phyloP scores from a whole-genome alignment of 2,888 invertebrate genomes.

The Apodemia duryi region DNA sequence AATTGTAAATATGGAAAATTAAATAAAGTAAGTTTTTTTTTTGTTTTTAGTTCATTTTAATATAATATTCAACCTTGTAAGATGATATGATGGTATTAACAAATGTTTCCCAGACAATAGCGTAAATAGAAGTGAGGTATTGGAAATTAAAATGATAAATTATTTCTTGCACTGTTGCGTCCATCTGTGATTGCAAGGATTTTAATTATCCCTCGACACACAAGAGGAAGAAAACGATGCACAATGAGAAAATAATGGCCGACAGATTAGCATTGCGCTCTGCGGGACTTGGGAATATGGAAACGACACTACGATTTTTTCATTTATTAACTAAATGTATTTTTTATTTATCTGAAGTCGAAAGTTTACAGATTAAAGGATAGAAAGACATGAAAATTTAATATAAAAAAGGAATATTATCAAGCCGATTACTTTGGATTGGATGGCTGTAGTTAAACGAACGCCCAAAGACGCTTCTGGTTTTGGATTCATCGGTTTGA shows the following conservation, averaged over 20 bases:
- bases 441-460: too few species aligned
- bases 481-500: too few species aligned
- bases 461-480: too few species aligned
- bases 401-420: too few species aligned
- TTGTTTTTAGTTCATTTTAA: too few species aligned
- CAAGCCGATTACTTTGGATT: too few species aligned
- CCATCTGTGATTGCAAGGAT: conserved; percentile 46
- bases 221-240: conserved; percentile 47
- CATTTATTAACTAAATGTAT: conserved; percentile 16
- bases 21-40: too few species aligned
- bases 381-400: too few species aligned
- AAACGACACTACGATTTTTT: conserved; percentile 31
- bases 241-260: conserved; percentile 58
- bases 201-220: conserved; percentile 61
- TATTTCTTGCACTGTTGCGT: conserved; percentile 18
- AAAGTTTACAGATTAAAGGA: too few species aligned
- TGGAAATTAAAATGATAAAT: conserved; percentile 14
- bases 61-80: too few species aligned
- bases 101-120: not conserved
- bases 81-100: too few species aligned
- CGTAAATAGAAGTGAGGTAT: not conserved
- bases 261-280: conserved; percentile 45
- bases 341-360: not conserved
- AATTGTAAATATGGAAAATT: too few species aligned
- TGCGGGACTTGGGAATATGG: conserved; percentile 33